phyloP scores from a whole-genome alignment of 1,140 invertebrate genomes.

The Hylaeus volcanicus region DNA sequence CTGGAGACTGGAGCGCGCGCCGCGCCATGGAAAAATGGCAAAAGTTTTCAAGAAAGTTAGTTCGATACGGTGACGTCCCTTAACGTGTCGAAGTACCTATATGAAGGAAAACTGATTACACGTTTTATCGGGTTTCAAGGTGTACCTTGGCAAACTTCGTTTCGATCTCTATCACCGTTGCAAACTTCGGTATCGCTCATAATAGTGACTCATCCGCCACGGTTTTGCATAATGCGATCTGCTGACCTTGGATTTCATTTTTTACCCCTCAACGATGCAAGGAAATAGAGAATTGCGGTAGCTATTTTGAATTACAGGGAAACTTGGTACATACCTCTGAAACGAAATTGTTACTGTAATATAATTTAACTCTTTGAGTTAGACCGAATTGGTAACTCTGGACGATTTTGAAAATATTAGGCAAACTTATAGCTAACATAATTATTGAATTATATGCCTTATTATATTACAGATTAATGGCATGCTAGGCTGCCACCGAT shows the following conservation, averaged over 20 bases:
- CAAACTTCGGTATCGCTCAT: slow-evolving; percentile 39
- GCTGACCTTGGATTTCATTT: slow-evolving; percentile 19
- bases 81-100: slow-evolving; percentile 22
- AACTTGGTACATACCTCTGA: no score
- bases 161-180: slow-evolving; percentile 50
- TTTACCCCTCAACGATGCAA: not conserved
- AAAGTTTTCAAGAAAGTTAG: slow-evolving; percentile 46
- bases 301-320: not conserved
- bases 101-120: slow-evolving; percentile 49
- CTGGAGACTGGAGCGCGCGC: no score
- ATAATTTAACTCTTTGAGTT: no score
- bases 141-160: slow-evolving; percentile 39
- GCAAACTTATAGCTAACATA: no score
- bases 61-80: slow-evolving; percentile 15
- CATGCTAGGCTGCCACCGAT: no score
- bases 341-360: no score
- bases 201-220: slow-evolving; percentile 34
- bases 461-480: no score
- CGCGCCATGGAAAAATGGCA: slow-evolving; percentile 21
- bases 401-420: no score
- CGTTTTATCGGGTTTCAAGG: slow-evolving; percentile 49
- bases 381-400: no score
- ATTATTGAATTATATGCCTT: no score
- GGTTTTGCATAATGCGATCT: slow-evolving; percentile 47
- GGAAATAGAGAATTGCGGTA: not conserved